Conservation (phyloP, 2,888 invertebrate species). For the Drosophila seclusa region DNA sequence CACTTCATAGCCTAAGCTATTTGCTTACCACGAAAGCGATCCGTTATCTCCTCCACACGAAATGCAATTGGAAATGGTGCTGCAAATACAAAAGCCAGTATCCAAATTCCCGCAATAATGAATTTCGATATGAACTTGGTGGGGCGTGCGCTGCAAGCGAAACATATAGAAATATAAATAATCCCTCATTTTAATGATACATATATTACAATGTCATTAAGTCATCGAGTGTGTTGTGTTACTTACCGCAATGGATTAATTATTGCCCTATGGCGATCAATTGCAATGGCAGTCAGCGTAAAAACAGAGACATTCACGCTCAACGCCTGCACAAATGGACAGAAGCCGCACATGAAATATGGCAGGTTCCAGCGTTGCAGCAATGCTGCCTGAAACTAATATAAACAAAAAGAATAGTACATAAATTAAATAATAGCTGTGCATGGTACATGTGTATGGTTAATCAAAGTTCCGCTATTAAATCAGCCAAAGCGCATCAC, state of each 20-base stretch:
- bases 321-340: slow-evolving; percentile 94
- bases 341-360: slow-evolving; percentile 94
- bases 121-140: slow-evolving; percentile 90
- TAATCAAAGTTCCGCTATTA: slow-evolving; percentile 14
- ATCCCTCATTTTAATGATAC: slow-evolving; percentile 27
- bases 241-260: slow-evolving; percentile 90
- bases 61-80: slow-evolving; percentile 87
- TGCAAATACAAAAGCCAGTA: slow-evolving; percentile 88
- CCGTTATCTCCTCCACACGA: slow-evolving; percentile 82
- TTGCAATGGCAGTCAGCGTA: slow-evolving; percentile 93
- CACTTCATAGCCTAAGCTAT: not conserved
- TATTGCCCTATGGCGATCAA: slow-evolving; percentile 93
- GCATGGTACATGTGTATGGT: not conserved
- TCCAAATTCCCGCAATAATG: slow-evolving; percentile 91
- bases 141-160: slow-evolving; percentile 88
- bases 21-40: slow-evolving; percentile 81
- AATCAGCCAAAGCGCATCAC: slow-evolving; percentile 8
- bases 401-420: not conserved
- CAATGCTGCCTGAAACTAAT: slow-evolving; percentile 94
- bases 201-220: slow-evolving; percentile 6
- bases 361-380: slow-evolving; percentile 95
- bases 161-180: not conserved
- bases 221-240: slow-evolving; percentile 14
- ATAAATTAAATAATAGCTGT: not conserved
- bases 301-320: slow-evolving; percentile 96